Evolutionary conservation across 2,888 invertebrate genomes (phyloP).

Genomic region (Heliconius aoede): DNA sequence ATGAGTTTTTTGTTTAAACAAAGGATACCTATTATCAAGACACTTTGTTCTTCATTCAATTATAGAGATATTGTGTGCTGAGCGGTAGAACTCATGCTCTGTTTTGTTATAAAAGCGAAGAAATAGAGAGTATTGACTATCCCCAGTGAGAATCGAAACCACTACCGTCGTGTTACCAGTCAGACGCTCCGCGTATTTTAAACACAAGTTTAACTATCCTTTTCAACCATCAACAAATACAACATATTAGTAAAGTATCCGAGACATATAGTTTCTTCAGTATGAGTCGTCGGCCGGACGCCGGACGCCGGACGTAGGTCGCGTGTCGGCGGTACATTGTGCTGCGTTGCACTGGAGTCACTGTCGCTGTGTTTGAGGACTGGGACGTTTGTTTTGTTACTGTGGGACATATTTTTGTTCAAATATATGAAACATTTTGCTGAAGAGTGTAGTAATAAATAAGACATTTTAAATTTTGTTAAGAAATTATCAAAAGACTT

Average conservation of each 20-base stretch:
- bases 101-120: too few species aligned
- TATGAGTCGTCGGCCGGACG: neutral
- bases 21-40: too few species aligned
- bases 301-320: conserved; percentile 30
- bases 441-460: neutral
- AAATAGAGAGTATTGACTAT: too few species aligned
- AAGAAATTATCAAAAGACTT: too few species aligned
- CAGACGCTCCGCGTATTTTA: neutral
- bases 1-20: too few species aligned
- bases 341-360: conserved; percentile 14
- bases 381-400: neutral
- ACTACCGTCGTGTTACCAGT: neutral
- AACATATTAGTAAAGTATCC: neutral
- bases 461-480: too few species aligned
- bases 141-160: too few species aligned
- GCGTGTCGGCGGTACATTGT: conserved; percentile 27
- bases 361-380: conserved; percentile 13
- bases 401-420: neutral
- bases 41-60: too few species aligned
- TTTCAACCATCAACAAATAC: neutral
- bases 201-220: neutral
- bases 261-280: neutral
- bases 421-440: neutral
- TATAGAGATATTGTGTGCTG: too few species aligned
- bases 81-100: too few species aligned